Percentiles rank a stretch among this genome's conserved stretches.
These are phyloP conservation scores for Anser cygnoides DNA, from an alignment of 2,113 vertebrate genomes.

Conservation along the genomic window DNA sequence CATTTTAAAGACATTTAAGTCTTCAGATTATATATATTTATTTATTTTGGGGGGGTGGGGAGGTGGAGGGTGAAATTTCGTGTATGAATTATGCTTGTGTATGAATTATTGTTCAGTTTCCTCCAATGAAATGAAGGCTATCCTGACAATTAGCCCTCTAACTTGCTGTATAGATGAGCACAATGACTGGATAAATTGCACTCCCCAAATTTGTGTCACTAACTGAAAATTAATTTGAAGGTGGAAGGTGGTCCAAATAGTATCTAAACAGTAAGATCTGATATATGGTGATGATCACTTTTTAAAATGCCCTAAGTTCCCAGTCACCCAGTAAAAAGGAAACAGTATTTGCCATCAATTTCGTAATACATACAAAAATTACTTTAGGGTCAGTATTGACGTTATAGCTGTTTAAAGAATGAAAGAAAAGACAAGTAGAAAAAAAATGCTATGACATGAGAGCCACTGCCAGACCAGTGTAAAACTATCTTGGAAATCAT, in stretches of 20 bases:
- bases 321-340: neutral
- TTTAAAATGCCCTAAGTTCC: neutral
- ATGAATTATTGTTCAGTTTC: neutral
- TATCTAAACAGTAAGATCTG: neutral
- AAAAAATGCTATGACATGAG: neutral
- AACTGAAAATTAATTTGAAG: neutral
- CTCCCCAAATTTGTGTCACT: neutral
- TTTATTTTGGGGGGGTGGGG: rapidly evolving
- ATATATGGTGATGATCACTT: neutral
- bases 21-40: neutral
- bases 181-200: neutral
- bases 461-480: neutral
- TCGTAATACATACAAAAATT: neutral
- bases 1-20: neutral
- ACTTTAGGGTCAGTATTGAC: neutral
- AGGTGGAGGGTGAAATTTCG: neutral
- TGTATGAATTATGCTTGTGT: neutral
- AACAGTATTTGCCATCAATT: neutral
- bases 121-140: neutral
- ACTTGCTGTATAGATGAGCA: neutral
- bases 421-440: neutral
- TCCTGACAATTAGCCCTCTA: neutral
- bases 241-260: neutral
- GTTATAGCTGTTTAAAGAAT: neutral
- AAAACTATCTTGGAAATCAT: neutral